Base-by-base conservation (phyloP, 2,797 vertebrate species). In the Danio kyathit region DNA sequence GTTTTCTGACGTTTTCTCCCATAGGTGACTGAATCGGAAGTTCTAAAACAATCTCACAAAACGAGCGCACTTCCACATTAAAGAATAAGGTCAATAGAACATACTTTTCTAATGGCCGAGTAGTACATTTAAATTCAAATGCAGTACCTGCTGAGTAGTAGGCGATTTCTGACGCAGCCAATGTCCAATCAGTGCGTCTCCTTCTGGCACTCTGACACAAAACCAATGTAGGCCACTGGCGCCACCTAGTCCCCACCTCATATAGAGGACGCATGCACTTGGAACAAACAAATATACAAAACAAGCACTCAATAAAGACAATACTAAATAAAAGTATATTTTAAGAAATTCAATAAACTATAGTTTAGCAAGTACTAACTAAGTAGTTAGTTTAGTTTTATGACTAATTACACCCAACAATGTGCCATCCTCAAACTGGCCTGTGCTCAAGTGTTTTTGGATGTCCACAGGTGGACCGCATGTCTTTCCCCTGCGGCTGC, bases 401-500 rank as follows among this genome's bases (percentile, higher is more conserved):
- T 29, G 29, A 29, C 29, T 29, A 3, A 29, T 29, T 29, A 29
- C 1, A 29, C 29, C 29, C 29, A 29, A 29, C 29, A 29, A 29
- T 29, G 29, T 48, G 19, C 46, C 54, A 57, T 49, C n/a, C 44
- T 13, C 29, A 51, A 51, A 21, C 54, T 79, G 19, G 7, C 52
- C 14, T 7, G 44, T 13, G 19, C 56, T 67, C 6, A 48, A 43
- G 73, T 70, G 65, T 19, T 76, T n/a, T 81, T 83, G 1, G 92
- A 61, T 89, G 83, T 89, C 59, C 79, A 82, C 85, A 99, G 98
- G 98, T 99, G 95, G 98, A 99, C 92, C 98, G 98, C 38, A 98
- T 99, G 98, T 97, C 97, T 64, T 99, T 99, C 88, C 98, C 98
- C 0, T 99, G 98, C 6, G 98, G 98, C 91, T 99, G 98, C 91